Evolutionary conservation across 2,113 vertebrate species (phyloP), one percentile per base, ranked within the genome.

Genomic region (Fregetta grallaria): DNA sequence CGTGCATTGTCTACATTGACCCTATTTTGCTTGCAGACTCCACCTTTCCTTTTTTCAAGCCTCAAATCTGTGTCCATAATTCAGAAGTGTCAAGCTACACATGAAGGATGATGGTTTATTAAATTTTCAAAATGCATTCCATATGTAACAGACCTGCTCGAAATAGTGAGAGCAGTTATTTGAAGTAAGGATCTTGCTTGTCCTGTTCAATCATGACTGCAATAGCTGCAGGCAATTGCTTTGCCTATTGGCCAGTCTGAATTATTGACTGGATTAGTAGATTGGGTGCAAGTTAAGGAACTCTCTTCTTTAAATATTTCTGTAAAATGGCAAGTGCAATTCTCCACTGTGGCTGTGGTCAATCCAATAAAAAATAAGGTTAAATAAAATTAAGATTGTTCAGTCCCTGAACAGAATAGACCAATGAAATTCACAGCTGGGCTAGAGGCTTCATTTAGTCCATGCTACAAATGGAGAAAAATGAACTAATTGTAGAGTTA

Each of bases 71-170:
- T 61, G 79, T 92, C 17, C 32, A 22, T 95, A 88, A 83, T 66
- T 94, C 82, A 90, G 40, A 96, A 93, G 53, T 76, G 85, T 93
- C 93, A 77, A 77, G 36, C 55, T 76, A 40, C n/a, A 59, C 50
- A 47, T 76, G 81, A 85, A 93, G 25, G 85, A 88, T 92, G 74
- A 79, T 22, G 42, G 68, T 70, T 97, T 93, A 96, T 93, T 94
- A 90, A 58, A 83, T 88, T 96, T 96, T 93, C n/a, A 90, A 93
- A 96, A 95, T 80, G 34, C 78, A 86, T 94, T 94, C 93, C 80
- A 83, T 92, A 90, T 96, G 94, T 82, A 92, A 90, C 30, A 86
- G 47, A 68, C 17, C 26, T 55, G 32, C 55, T 88, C 36, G 78
- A 94, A 94, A 77, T 17, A 92, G 62, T 44, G 45, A 83, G 67